phyloP scores from a whole-genome alignment of 1,140 invertebrate genomes.

The Penaeus indicus region DNA sequence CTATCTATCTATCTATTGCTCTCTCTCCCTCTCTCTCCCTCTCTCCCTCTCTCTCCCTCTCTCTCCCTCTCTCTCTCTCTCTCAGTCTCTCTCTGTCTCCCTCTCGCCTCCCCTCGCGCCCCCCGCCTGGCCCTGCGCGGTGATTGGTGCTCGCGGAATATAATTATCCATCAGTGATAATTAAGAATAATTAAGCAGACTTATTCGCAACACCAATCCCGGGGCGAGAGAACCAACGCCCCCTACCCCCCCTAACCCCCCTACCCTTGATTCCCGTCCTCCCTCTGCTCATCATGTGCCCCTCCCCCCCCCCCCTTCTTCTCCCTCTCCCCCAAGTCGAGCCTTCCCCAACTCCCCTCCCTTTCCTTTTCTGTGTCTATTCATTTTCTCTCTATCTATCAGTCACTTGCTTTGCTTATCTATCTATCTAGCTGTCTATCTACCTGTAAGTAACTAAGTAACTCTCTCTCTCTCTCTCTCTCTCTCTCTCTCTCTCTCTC shows the following conservation, averaged over 20 bases:
- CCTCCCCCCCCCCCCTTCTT: neutral
- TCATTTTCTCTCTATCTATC: too few species aligned
- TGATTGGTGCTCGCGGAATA: slow-evolving; percentile 52
- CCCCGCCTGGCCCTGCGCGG: slow-evolving; percentile 8
- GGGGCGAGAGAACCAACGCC: slow-evolving; percentile 23
- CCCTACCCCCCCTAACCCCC: neutral
- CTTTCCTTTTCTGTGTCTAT: neutral
- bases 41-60: slow-evolving; percentile 4
- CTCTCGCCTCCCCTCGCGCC: neutral
- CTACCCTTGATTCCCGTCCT: neutral
- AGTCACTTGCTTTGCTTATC: too few species aligned
- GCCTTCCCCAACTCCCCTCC: neutral
- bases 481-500: too few species aligned
- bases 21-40: neutral
- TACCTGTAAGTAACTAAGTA: too few species aligned
- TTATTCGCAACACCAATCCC: slow-evolving; percentile 58
- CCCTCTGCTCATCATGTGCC: neutral
- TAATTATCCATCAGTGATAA: slow-evolving; percentile 59
- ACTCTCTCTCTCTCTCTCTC: too few species aligned
- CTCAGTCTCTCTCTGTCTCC: neutral
- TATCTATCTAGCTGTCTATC: too few species aligned
- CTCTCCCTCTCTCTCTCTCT: neutral
- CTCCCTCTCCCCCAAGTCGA: neutral
- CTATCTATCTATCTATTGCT: neutral
- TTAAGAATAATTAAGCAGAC: slow-evolving; percentile 57